These are phyloP conservation scores for Bombyx mori DNA, from an alignment of 1,140 invertebrate genomes.

Conservation along the genomic window DNA sequence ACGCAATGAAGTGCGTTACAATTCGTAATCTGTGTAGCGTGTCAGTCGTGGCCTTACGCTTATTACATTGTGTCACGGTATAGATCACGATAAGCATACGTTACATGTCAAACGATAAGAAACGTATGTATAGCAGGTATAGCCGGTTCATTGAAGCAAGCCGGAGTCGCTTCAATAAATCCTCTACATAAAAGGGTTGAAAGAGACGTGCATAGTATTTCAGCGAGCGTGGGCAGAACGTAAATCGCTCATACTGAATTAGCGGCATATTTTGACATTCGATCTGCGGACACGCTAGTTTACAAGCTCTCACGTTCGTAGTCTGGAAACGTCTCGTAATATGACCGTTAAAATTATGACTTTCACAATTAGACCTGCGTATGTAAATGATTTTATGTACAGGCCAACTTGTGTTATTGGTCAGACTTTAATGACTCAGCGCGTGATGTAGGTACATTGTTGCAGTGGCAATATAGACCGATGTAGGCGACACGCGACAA, in stretches of 20 bases:
- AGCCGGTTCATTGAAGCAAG: constrained; percentile 41
- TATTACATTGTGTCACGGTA: constrained; percentile 31
- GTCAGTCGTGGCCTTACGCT: constrained; percentile 12
- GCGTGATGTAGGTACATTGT: neutral
- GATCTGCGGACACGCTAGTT: constrained; percentile 23
- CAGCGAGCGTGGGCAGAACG: constrained; percentile 45
- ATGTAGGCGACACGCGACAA: constrained; percentile 7
- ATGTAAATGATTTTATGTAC: too few relatives aligned
- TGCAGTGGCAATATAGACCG: constrained; percentile 3
- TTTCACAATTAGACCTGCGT: too few relatives aligned
- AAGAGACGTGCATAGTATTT: constrained; percentile 52
- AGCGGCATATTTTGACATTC: constrained; percentile 48
- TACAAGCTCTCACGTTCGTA: constrained; percentile 14
- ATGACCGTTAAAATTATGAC: constrained; percentile 3
- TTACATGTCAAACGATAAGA: constrained; percentile 32
- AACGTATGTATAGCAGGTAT: constrained; percentile 18
- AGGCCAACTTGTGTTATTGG: too few relatives aligned
- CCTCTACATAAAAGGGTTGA: constrained; percentile 55
- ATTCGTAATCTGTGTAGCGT: neutral
- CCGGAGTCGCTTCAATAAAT: constrained; percentile 51
- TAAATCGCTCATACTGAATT: constrained; percentile 56
- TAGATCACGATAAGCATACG: constrained; percentile 35
- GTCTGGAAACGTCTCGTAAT: constrained; percentile 3
- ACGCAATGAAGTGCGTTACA: too few relatives aligned
- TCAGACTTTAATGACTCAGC: too few relatives aligned